Conservation (phyloP, 2,797 vertebrate species). For the Neostethus bicornis region DNA sequence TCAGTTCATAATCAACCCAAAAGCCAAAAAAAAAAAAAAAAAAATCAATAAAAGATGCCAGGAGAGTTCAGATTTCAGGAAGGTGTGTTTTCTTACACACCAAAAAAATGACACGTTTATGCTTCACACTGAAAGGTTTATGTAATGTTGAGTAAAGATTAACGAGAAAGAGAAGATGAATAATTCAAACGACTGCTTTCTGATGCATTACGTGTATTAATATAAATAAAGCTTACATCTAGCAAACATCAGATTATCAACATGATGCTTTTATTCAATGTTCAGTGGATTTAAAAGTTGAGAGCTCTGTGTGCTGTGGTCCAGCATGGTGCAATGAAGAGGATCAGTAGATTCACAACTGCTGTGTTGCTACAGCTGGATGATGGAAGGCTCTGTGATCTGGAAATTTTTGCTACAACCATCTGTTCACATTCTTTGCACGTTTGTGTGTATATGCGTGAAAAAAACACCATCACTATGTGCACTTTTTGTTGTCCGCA, state of each 20-base stretch:
- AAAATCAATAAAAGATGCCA: too few species aligned
- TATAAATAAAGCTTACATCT: too few species aligned
- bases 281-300: not conserved
- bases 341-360: slow-evolving; percentile 19
- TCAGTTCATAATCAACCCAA: too few species aligned
- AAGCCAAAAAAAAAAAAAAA: too few species aligned
- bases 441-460: slow-evolving; percentile 1
- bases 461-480: not conserved
- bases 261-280: not conserved
- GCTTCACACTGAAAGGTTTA: too few species aligned
- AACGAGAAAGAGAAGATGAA: too few species aligned
- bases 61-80: too few species aligned
- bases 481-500: slow-evolving; percentile 4
- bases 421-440: slow-evolving; percentile 28
- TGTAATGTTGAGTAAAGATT: too few species aligned
- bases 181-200: too few species aligned
- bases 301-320: not conserved
- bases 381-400: slow-evolving; percentile 22
- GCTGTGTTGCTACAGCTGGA: slow-evolving; percentile 7
- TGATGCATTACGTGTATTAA: too few species aligned
- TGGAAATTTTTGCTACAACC: slow-evolving; percentile 19
- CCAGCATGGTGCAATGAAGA: not conserved
- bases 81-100: too few species aligned
- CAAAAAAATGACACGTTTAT: too few species aligned
- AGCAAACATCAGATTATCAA: not conserved